These are phyloP conservation scores for Sialia sialis DNA, from an alignment of 2,113 vertebrate species.

Conservation along the genomic window DNA sequence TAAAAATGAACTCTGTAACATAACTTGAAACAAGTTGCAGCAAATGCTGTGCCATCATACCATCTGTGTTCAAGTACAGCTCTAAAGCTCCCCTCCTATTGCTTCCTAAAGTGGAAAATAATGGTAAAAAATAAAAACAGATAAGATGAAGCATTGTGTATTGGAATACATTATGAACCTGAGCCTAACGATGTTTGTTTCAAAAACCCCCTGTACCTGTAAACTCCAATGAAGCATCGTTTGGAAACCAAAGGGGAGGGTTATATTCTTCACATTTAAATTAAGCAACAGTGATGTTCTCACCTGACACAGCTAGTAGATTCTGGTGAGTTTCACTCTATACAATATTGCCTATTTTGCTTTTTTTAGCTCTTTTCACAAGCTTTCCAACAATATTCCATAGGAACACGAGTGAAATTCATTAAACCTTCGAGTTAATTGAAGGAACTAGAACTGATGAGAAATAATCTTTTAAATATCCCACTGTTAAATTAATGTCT, in stretches of 20 bases:
- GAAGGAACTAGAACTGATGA: neutral
- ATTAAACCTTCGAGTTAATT: neutral
- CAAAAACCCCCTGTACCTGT: neutral
- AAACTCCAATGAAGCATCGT: neutral
- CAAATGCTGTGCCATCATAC: slow-evolving; percentile 52
- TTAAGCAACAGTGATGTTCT: neutral
- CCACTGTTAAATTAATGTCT: neutral
- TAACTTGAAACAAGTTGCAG: slow-evolving; percentile 54
- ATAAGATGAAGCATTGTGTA: neutral
- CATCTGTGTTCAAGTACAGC: slow-evolving; percentile 60
- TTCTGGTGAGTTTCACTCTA: neutral
- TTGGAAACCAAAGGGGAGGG: neutral
- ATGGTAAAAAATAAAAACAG: slow-evolving; percentile 54
- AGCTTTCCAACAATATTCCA: neutral
- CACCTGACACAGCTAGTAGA: neutral
- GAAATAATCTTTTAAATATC: neutral
- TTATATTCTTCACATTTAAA: neutral
- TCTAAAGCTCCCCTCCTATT: slow-evolving; percentile 33
- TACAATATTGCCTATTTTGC: neutral
- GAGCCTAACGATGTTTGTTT: neutral
- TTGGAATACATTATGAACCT: neutral
- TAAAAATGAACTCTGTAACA: slow-evolving; percentile 60
- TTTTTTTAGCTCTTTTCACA: neutral
- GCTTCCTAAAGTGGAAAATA: slow-evolving; percentile 59
- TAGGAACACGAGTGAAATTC: neutral